These are phyloP conservation scores for Dasypolia templi DNA, from an alignment of 2,888 invertebrate genomes.

Conservation along the genomic window DNA sequence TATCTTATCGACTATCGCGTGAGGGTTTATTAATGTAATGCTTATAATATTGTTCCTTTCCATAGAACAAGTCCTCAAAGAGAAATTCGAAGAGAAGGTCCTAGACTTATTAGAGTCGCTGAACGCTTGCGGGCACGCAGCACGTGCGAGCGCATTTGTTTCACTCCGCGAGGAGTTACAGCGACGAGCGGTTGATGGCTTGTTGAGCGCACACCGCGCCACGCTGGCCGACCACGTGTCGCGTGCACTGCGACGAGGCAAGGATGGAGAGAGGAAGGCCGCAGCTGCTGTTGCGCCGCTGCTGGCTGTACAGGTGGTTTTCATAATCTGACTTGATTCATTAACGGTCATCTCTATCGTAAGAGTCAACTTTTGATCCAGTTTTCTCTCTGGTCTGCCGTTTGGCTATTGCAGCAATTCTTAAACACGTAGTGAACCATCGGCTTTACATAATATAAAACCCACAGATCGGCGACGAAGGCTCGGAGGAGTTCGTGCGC, in stretches of 20 bases:
- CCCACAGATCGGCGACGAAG: constrained; percentile 88
- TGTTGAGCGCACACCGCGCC: constrained; percentile 94
- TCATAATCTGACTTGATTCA: not conserved
- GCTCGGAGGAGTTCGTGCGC: constrained; percentile 92
- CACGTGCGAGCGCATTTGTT: constrained; percentile 93
- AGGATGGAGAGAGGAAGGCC: constrained; percentile 94
- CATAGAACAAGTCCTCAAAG: constrained; percentile 89
- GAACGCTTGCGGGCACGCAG: constrained; percentile 96
- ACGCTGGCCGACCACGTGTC: constrained; percentile 96
- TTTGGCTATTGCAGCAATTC: not conserved
- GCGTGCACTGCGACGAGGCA: constrained; percentile 95
- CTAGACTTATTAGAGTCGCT: constrained; percentile 96
- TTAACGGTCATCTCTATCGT: too few relatives aligned
- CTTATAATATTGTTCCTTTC: not conserved
- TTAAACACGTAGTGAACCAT: too few relatives aligned
- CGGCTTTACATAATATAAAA: not conserved
- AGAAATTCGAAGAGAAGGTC: constrained; percentile 96
- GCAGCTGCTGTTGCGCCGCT: constrained; percentile 95
- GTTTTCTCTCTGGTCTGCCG: not conserved
- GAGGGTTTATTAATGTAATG: not conserved
- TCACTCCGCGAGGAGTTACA: constrained; percentile 93
- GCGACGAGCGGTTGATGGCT: constrained; percentile 94
- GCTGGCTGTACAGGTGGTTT: constrained; percentile 94
- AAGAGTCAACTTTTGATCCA: too few relatives aligned
- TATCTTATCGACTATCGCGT: not conserved